phyloP scores from a whole-genome alignment of 2,797 vertebrate genomes.

The Agapornis canus region DNA sequence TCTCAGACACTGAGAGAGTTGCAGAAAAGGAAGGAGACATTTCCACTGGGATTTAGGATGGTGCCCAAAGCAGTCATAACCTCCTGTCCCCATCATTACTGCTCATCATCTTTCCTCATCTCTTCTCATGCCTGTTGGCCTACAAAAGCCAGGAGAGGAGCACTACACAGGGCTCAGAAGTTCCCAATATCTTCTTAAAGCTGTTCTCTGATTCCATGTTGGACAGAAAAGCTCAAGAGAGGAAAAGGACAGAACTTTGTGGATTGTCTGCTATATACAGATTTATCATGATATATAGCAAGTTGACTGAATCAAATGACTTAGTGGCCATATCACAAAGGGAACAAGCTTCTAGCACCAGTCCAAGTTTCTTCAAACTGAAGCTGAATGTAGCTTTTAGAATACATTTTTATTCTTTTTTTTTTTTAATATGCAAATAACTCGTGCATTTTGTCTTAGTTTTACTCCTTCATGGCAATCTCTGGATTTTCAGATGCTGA shows the following conservation, averaged over 20 bases:
- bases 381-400: not conserved
- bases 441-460: not conserved
- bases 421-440: not conserved
- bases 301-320: not conserved
- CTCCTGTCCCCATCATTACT: not conserved
- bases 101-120: not conserved
- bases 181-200: not conserved
- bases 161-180: not conserved
- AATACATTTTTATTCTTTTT: not conserved
- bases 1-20: not conserved
- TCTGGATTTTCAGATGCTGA: constrained; percentile 40
- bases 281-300: not conserved
- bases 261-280: not conserved
- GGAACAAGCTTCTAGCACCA: not conserved
- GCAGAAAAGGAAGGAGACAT: not conserved
- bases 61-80: not conserved
- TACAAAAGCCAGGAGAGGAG: not conserved
- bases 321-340: not conserved
- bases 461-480: not conserved
- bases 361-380: not conserved
- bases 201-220: not conserved
- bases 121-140: not conserved
- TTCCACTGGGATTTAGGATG: not conserved
- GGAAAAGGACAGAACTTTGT: not conserved
- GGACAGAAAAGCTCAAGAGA: not conserved